Conservation (phyloP, 2,113 vertebrate species). For the Lophura nycthemera region DNA sequence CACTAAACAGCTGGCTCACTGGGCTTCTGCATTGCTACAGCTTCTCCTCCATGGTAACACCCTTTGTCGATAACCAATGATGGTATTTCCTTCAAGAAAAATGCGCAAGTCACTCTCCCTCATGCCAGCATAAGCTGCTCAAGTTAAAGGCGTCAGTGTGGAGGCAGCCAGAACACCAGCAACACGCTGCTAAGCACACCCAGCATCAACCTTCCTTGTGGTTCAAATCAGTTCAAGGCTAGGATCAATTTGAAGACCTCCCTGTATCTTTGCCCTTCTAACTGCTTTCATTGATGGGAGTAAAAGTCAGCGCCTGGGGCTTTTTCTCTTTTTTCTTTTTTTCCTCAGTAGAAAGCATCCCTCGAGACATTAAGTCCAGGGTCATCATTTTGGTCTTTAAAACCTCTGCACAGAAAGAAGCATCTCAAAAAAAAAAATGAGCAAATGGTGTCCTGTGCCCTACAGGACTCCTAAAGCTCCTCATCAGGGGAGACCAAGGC, state of each 20-base stretch:
- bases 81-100: background rate
- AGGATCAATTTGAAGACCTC: background rate
- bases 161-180: background rate
- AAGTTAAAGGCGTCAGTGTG: background rate
- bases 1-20: background rate
- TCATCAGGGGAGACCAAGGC: slow-evolving; percentile 72
- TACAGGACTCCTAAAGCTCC: slow-evolving; percentile 80
- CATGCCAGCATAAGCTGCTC: slow-evolving; percentile 33
- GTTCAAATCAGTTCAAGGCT: background rate
- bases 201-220: background rate
- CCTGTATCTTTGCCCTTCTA: background rate
- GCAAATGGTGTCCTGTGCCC: slow-evolving; percentile 65
- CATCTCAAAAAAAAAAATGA: background rate
- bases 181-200: background rate
- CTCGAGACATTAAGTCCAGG: background rate
- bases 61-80: background rate
- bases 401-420: background rate
- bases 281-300: background rate
- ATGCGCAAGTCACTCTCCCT: slow-evolving; percentile 59
- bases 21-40: background rate
- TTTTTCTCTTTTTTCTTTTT: background rate
- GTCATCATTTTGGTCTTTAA: background rate
- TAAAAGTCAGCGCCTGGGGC: background rate
- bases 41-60: background rate
- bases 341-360: background rate